Evolutionary conservation across 2,797 vertebrate genomes (phyloP).

Genomic region (Paramormyrops hopkinsi): DNA sequence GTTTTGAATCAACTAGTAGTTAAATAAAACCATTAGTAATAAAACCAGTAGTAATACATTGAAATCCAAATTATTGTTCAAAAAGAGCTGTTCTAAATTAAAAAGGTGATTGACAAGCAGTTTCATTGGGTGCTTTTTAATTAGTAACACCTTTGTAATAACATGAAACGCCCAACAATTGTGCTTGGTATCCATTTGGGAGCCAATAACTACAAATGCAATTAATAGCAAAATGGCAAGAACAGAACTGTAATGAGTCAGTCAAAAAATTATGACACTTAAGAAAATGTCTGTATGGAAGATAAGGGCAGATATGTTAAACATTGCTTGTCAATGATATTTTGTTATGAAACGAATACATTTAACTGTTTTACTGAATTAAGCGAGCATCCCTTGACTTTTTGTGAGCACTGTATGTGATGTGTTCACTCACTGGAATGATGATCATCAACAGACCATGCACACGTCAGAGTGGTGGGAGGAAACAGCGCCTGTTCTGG

Average conservation of each 20-base stretch:
- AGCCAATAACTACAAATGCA: background rate
- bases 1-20: background rate
- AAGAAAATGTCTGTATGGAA: background rate
- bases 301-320: background rate
- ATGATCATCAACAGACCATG: conserved; percentile 39
- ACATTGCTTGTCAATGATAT: background rate
- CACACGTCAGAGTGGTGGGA: conserved; percentile 48
- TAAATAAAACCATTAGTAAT: background rate
- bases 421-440: background rate
- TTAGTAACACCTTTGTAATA: background rate
- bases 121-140: background rate
- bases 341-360: background rate
- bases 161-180: background rate
- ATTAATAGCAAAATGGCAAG: background rate
- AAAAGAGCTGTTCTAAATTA: background rate
- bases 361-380: background rate
- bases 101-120: background rate
- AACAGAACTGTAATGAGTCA: background rate
- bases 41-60: background rate
- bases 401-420: background rate
- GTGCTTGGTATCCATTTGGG: background rate
- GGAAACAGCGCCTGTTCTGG: conserved; percentile 57
- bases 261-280: background rate
- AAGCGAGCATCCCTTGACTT: background rate
- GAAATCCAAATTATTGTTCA: background rate